Evolutionary conservation across 2,797 vertebrate species (phyloP).

Genomic region (Melanotaenia boesemani): DNA sequence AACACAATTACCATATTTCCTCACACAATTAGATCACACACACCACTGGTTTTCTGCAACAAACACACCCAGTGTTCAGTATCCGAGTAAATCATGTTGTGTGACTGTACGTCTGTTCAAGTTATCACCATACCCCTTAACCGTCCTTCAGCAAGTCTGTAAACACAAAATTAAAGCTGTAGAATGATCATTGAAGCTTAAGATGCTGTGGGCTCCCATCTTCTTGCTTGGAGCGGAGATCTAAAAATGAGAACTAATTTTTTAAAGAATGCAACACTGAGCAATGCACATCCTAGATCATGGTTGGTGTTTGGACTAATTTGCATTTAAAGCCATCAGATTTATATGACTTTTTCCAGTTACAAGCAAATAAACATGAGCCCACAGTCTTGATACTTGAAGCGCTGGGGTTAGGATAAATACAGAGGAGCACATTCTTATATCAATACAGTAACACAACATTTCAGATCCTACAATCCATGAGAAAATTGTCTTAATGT

Average conservation of each 20-base stretch:
- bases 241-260: background rate
- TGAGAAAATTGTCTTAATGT: conserved; percentile 24
- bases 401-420: conserved; percentile 46
- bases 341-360: conserved; percentile 1
- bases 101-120: conserved; percentile 48
- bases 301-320: background rate
- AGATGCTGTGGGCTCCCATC: conserved; percentile 18
- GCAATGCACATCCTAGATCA: background rate
- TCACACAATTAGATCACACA: conserved; percentile 77
- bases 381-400: conserved; percentile 22
- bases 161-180: conserved; percentile 65
- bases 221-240: conserved; percentile 6
- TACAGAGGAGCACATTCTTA: conserved; percentile 47
- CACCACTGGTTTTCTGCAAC: conserved; percentile 67
- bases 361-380: conserved; percentile 39
- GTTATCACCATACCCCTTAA: conserved; percentile 1
- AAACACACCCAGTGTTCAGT: conserved; percentile 67
- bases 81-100: conserved; percentile 58
- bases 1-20: conserved; percentile 80
- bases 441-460: conserved; percentile 45
- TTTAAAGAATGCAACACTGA: conserved; percentile 3
- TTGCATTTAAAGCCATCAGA: conserved; percentile 18
- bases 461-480: conserved; percentile 40
- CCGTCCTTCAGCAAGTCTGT: conserved; percentile 14
- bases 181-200: conserved; percentile 26